Conservation (phyloP, 2,888 invertebrate genomes). For the Leucozona laternaria region DNA sequence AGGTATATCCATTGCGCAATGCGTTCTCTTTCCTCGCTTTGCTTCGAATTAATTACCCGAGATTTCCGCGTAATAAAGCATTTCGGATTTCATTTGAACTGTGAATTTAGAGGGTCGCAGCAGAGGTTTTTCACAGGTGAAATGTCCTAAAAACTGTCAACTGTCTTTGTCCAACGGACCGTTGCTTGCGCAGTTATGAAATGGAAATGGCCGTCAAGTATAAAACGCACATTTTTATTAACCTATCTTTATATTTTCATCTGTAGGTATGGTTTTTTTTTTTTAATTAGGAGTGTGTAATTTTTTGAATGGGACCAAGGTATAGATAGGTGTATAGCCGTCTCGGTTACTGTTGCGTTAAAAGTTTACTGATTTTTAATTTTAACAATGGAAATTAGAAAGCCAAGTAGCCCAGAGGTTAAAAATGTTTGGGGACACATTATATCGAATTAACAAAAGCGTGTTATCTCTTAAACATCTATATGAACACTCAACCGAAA, state of each 20-base stretch:
- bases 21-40: constrained; percentile 26
- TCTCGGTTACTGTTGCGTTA: constrained; percentile 50
- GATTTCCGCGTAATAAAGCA: constrained; percentile 76
- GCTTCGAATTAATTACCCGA: constrained; percentile 73
- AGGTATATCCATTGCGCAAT: constrained; percentile 2
- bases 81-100: constrained; percentile 61
- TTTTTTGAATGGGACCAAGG: constrained; percentile 43
- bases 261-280: constrained; percentile 33
- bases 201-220: constrained; percentile 32
- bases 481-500: constrained; percentile 27
- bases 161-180: constrained; percentile 64
- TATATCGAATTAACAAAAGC: constrained; percentile 42
- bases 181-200: constrained; percentile 43
- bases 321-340: neutral
- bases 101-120: constrained; percentile 25
- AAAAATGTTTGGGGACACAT: constrained; percentile 30
- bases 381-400: constrained; percentile 38
- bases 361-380: constrained; percentile 48
- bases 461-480: constrained; percentile 20
- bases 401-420: constrained; percentile 12
- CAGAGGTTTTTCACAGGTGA: constrained; percentile 68
- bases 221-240: constrained; percentile 41
- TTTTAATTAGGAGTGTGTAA: constrained; percentile 72
- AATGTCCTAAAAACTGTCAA: constrained; percentile 74
- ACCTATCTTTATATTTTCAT: constrained; percentile 53